Percentiles rank a stretch among this genome's conserved stretches.
Evolutionary conservation across 2,113 vertebrate species (phyloP).

Genomic region (Callithrix jacchus): DNA sequence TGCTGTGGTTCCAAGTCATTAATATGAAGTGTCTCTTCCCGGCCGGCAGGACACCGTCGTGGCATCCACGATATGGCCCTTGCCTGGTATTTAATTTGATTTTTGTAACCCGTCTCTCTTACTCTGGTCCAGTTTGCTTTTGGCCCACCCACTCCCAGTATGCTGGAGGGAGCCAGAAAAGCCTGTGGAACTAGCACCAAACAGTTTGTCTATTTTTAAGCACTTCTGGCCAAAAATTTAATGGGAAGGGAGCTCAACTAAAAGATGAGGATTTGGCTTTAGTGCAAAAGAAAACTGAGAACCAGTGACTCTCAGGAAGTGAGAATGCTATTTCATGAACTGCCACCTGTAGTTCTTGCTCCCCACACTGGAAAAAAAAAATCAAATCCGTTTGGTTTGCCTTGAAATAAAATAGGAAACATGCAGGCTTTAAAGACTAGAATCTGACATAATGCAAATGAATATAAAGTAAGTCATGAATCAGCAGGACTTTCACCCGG

Average conservation of each 20-base stretch:
- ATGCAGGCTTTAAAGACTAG: background rate
- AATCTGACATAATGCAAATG: background rate
- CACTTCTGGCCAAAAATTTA: background rate
- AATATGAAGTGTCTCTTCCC: fast-evolving
- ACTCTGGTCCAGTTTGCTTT: background rate
- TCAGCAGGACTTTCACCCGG: background rate
- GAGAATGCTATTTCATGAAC: background rate
- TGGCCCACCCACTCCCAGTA: background rate
- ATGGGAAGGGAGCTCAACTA: background rate
- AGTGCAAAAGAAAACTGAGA: background rate
- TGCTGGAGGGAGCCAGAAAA: background rate
- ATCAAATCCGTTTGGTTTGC: background rate
- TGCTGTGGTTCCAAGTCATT: too few species aligned
- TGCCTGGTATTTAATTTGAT: background rate
- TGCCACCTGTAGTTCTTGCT: background rate
- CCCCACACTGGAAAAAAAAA: background rate
- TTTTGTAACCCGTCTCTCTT: background rate
- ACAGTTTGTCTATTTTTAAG: background rate
- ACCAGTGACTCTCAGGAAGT: background rate
- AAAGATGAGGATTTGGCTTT: background rate
- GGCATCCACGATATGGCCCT: fast-evolving
- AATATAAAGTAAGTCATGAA: background rate
- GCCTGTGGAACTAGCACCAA: background rate
- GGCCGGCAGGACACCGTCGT: fast-evolving
- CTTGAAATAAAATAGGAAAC: slow-evolving; percentile 1